Evolutionary conservation across 37 sponge, comb jelly and placozoan species (phyloP), one percentile per base, ranked within the genome.

Genomic region (Oopsacas minuta): DNA sequence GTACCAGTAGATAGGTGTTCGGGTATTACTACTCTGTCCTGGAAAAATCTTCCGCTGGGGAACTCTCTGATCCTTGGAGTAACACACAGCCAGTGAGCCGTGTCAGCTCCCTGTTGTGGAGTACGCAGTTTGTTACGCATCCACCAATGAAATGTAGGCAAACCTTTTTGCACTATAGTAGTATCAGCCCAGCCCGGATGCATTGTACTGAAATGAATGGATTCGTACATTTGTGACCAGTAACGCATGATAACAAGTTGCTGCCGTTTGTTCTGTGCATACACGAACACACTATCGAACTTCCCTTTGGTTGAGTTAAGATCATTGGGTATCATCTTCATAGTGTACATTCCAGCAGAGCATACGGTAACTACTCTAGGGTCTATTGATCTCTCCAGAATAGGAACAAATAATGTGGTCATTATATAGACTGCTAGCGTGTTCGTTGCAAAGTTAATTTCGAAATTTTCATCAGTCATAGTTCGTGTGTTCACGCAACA

Each of bases 231-330:
- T 42, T 85, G 39, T 0, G 93, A 86, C 93, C 91, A 96, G 22
- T 39, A 53, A 52, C 90, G 87, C 0, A 84, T 85, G 92, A 96
- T 93, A 25, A 96, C 89, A 39, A 96, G 87, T 61, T 96, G 96
- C 86, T 96, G 96, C 37, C 96, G 91, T 90, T 96, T 96, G 83
- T 92, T 92, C 82, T 92, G 93, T 39, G 93, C 91, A 75, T 96
- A 96, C 1, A 86, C 93, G 52, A 88, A 88, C 25, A 89, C 89
- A 20, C 93, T 93, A 35, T 91, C 90, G 83, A 93, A 93, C 39
- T 83, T 85, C 0, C 85, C 39, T 12, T 84, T 69, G 36, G 89
- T 89, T 84, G 87, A 85, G 46, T 93, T 86, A 23, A 96, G 51
- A 82, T 96, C 91, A 87, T 86, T 32, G 0, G 90, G 88, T 38